Base-by-base conservation (phyloP, 2,888 invertebrate species). In the Plusia festucae region DNA sequence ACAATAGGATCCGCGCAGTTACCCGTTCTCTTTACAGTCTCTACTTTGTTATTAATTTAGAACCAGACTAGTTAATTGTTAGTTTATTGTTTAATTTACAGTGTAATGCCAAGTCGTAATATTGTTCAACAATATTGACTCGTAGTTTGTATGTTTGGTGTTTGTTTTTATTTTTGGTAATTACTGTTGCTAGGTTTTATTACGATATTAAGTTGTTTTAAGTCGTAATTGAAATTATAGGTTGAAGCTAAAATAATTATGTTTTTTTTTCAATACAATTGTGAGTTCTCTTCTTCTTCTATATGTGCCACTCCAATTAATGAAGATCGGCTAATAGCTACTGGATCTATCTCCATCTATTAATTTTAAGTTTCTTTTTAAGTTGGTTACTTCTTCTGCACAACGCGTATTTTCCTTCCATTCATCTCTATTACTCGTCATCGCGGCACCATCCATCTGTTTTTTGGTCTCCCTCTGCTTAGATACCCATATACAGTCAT, bases 41-140 rank as follows among this genome's bases (percentile, higher is more conserved):
- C 20, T 69, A 78, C 78, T 60, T 70, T 78, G 76, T 70, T 67
- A 59, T 59, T 60, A 59, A 66, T 64, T 72, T 72, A 52, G 53
- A 56, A 57, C 30, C 44, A 64, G 49, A 53, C 66, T 69, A 16
- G 60, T 63, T 68, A 65, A 73, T 76, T 67, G 65, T 65, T 75
- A 61, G 44, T 70, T 70, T 74, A 77, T 58, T 7, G 70, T 56
- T 58, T 2, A 49, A 62, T 67, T 68, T 49, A 60, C 65, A 65
- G 53, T 34, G 46, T 57, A 30, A 73, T 32, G 73, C 62, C 61
- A 57, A 65, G 46, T 63, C 52, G 60, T 63, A 65, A 73, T 64
- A 16, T 49, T 59, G 46, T 49, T 22, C n/a, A 53, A 59, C 57
- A 69, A 57, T 60, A 44, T 60, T 30, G 24, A 57, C 13, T 20